Percentiles rank a stretch among this genome's conserved stretches.
These are phyloP conservation scores for Sula dactylatra DNA, from an alignment of 2,113 vertebrate genomes.

Conservation along the genomic window DNA sequence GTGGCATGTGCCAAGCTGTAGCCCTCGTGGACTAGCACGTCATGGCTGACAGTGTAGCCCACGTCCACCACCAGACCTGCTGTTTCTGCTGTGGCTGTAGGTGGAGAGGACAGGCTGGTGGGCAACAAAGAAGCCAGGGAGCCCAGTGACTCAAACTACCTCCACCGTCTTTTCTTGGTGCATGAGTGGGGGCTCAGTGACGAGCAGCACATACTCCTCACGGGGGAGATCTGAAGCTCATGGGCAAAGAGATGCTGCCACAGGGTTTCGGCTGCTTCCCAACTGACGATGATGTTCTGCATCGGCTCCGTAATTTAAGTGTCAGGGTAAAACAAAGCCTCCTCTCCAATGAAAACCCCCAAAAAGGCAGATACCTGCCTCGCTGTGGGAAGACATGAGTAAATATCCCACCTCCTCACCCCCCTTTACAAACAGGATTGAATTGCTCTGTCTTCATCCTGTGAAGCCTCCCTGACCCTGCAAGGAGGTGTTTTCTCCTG, in stretches of 20 bases:
- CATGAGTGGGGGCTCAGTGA: neutral
- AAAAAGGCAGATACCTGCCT: neutral
- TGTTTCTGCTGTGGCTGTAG: neutral
- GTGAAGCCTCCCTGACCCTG: too few species aligned
- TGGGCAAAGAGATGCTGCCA: neutral
- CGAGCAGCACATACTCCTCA: neutral
- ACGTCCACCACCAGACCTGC: neutral
- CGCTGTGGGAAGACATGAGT: neutral
- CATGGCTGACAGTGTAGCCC: neutral
- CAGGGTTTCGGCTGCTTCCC: neutral
- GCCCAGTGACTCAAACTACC: neutral
- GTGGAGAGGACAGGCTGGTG: neutral
- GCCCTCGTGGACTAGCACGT: neutral
- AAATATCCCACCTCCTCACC: neutral
- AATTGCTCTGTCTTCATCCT: neutral
- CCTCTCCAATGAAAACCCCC: neutral
- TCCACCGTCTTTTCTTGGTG: neutral
- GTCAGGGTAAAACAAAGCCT: neutral
- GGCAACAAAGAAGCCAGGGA: neutral
- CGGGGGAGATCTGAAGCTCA: neutral
- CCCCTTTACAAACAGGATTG: neutral
- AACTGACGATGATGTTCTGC: constrained; percentile 16
- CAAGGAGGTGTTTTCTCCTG: rapidly evolving
- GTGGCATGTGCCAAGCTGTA: neutral
- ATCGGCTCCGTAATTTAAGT: neutral